Evolutionary conservation across 2,888 invertebrate species (phyloP).

Genomic region (Geotrupes spiniger): DNA sequence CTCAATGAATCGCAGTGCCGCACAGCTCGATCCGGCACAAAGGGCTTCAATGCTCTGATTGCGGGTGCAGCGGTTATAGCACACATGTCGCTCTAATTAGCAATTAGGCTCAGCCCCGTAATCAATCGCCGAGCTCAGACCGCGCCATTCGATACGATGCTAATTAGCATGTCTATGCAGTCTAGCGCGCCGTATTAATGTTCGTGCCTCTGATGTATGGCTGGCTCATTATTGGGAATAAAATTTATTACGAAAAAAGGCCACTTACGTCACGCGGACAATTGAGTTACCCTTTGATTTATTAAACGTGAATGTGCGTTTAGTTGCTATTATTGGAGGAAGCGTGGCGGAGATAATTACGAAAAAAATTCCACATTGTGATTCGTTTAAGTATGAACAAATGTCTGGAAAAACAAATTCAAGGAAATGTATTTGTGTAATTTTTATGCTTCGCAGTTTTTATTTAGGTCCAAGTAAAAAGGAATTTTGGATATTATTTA

Average conservation of each 20-base stretch:
- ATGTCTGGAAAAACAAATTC: too few relatives aligned
- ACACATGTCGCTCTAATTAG: constrained; percentile 31
- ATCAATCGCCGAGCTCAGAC: constrained; percentile 22
- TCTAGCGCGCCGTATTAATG: constrained; percentile 17
- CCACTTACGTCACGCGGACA: too few relatives aligned
- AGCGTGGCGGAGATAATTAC: too few relatives aligned
- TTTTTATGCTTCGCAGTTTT: too few relatives aligned
- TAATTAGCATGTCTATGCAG: constrained; percentile 29
- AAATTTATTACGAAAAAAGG: constrained; percentile 4
- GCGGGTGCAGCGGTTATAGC: constrained; percentile 22
- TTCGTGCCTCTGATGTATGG: constrained; percentile 10
- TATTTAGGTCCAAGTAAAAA: too few relatives aligned
- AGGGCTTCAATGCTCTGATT: constrained; percentile 17
- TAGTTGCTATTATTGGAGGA: too few relatives aligned
- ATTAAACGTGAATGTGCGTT: too few relatives aligned
- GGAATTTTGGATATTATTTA: too few relatives aligned
- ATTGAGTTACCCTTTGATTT: too few relatives aligned
- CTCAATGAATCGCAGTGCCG: constrained; percentile 1
- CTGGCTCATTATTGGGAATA: constrained; percentile 14
- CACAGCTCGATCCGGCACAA: constrained; percentile 16
- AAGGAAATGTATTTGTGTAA: too few relatives aligned
- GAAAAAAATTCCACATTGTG: too few relatives aligned
- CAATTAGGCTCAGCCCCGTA: constrained; percentile 28
- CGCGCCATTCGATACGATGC: constrained; percentile 30
- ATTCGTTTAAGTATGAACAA: too few relatives aligned